Evolutionary conservation across 1,140 invertebrate genomes (phyloP), one percentile per base, ranked within the genome.

Genomic region (Spodoptera litura): DNA sequence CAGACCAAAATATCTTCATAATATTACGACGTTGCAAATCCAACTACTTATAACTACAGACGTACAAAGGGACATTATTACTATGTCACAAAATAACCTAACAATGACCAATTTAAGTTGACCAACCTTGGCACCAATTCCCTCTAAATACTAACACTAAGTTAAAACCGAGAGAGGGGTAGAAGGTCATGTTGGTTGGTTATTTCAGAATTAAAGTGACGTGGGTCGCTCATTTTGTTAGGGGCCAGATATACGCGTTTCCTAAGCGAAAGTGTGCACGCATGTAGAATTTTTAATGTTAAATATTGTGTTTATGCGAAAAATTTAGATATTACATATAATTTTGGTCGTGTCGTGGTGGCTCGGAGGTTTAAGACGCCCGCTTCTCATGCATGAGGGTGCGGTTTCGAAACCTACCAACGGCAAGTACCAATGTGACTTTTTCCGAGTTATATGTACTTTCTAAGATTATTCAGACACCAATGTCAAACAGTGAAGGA

Each of bases 191-290:
- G 9, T 6, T 25, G 4, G 4, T 6, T 72, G 70, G 70, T 72
- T 55, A 31, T 49, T 72, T 59, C 35, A 72, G 55, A 72, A 72
- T 72, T 72, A 72, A 72, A 72, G 31, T 72, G 70, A 72, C 53
- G 70, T 72, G 70, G 70, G 70, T 72, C n/a, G 35, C 70, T 72
- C 70, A 72, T 72, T 72, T 72, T 72, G 70, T 58, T 72, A 44
- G 53, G 31, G 53, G 31, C 55, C 70, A 72, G 35, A 72, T 58
- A 72, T 59, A 72, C 70, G 70, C 55, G 53, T 58, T 72, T 72
- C 53, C 70, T 72, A 72, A 72, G 20, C 70, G 55, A 72, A 72
- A 72, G 55, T 49, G 35, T 35, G 70, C 53, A 72, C 70, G 70
- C 70, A 72, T 58, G 70, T 72, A 49, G 70, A 72, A 72, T 72